Conservation (phyloP, 2,888 invertebrate genomes). For the Brenthis ino region DNA sequence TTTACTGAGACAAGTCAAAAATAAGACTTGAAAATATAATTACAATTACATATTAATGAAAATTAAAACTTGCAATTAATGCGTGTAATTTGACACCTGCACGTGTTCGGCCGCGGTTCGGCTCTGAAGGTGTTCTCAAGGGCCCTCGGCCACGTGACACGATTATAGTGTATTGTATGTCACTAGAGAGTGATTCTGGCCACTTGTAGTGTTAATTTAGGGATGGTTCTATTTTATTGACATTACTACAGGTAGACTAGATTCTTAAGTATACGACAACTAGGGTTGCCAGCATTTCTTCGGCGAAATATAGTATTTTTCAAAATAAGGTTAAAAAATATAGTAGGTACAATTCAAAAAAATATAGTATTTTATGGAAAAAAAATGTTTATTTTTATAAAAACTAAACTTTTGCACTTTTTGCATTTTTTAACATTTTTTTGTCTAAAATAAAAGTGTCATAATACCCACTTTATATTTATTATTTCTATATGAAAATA, state of each 20-base stretch:
- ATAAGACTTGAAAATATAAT: background rate
- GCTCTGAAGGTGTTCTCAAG: slow-evolving; percentile 9
- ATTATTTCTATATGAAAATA: too few species aligned
- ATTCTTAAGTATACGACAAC: background rate
- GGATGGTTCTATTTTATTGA: slow-evolving; percentile 1
- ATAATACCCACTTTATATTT: too few species aligned
- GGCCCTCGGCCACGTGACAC: slow-evolving; percentile 23
- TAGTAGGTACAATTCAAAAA: too few species aligned
- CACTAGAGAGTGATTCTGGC: background rate
- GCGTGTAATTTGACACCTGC: slow-evolving; percentile 16
- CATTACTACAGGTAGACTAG: background rate
- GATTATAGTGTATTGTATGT: slow-evolving; percentile 3
- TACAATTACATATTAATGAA: background rate
- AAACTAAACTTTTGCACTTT: too few species aligned
- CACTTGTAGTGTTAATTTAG: slow-evolving; percentile 1
- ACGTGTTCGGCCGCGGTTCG: slow-evolving; percentile 10
- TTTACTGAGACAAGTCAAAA: background rate
- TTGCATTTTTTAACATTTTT: too few species aligned
- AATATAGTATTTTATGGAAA: too few species aligned
- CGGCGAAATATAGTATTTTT: too few species aligned
- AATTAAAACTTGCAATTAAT: slow-evolving; percentile 2
- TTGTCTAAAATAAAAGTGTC: too few species aligned
- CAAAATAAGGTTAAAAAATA: too few species aligned
- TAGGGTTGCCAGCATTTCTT: too few species aligned
- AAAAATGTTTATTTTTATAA: too few species aligned